A percentile compares a stretch with the other conserved stretches of the same genome.
These are phyloP conservation scores for Clunio marinus DNA, from an alignment of 2,888 invertebrate genomes.

Conservation along the genomic window DNA sequence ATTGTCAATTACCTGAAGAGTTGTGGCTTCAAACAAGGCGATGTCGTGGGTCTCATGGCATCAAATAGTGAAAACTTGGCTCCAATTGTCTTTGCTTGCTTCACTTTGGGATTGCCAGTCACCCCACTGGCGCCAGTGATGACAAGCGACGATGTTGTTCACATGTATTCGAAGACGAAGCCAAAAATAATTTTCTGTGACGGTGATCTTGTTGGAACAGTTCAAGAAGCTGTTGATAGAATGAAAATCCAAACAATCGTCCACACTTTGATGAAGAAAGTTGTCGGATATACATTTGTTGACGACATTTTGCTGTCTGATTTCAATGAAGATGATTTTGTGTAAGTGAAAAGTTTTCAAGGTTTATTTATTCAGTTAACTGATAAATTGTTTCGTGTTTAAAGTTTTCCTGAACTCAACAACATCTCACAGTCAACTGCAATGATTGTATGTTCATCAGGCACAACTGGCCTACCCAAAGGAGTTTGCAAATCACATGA, in stretches of 20 bases:
- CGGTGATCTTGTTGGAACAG: neutral
- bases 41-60: conserved; percentile 45
- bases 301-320: conserved; percentile 8
- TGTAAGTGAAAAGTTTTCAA: no score
- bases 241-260: neutral
- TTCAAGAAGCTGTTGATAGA: conserved; percentile 11
- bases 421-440: neutral
- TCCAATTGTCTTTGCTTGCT: conserved; percentile 34
- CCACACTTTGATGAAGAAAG: conserved; percentile 13
- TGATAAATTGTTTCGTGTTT: no score
- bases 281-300: conserved; percentile 13
- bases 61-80: conserved; percentile 44
- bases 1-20: conserved; percentile 42
- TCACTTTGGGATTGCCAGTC: conserved; percentile 16
- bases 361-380: no score
- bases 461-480: conserved; percentile 27
- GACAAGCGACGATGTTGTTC: conserved; percentile 41
- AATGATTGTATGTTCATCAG: conserved; percentile 26
- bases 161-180: conserved; percentile 13
- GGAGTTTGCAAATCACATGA: conserved; percentile 27
- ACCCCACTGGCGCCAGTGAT: conserved; percentile 15
- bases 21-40: conserved; percentile 41
- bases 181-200: conserved; percentile 35
- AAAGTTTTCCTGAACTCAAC: neutral
- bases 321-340: neutral